A percentile compares a stretch with the other conserved stretches of the same genome.
Evolutionary conservation across 1,140 invertebrate species (phyloP).

Genomic region (Rhagoletis zephyria): DNA sequence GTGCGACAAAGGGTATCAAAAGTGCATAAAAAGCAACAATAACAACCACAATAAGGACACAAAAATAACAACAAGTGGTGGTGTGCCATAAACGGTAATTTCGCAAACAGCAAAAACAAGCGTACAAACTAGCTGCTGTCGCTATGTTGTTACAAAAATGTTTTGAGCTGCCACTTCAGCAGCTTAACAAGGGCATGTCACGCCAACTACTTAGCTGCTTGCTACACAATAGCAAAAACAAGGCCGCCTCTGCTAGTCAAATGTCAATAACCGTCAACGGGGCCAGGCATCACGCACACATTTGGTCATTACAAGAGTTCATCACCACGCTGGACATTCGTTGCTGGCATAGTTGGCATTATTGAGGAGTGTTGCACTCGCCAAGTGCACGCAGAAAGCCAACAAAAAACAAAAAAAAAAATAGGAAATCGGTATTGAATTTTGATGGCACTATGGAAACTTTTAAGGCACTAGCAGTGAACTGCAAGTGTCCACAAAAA

Average conservation of each 20-base stretch:
- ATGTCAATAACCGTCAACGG: slow-evolving; percentile 1
- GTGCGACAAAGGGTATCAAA: not conserved
- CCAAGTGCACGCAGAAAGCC: not conserved
- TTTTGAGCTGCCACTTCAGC: not conserved
- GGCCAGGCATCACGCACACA: not conserved
- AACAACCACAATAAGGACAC: not conserved
- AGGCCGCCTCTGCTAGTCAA: not conserved
- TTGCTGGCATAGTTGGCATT: not conserved
- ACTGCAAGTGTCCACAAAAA: too few species aligned
- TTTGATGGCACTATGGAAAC: too few species aligned
- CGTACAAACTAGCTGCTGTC: not conserved
- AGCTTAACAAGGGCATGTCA: not conserved
- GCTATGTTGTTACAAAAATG: not conserved
- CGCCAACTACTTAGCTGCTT: not conserved
- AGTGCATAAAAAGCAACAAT: not conserved
- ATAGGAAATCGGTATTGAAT: too few species aligned
- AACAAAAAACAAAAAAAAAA: not conserved
- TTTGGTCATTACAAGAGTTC: not conserved
- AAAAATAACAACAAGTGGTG: not conserved
- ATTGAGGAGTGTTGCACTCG: not conserved
- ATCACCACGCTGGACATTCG: not conserved
- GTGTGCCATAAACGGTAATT: not conserved
- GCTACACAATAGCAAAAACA: not conserved
- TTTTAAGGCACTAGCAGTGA: too few species aligned
- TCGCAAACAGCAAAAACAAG: not conserved